These are phyloP conservation scores for Muscina levida DNA, from an alignment of 2,888 invertebrate genomes.

Conservation along the genomic window DNA sequence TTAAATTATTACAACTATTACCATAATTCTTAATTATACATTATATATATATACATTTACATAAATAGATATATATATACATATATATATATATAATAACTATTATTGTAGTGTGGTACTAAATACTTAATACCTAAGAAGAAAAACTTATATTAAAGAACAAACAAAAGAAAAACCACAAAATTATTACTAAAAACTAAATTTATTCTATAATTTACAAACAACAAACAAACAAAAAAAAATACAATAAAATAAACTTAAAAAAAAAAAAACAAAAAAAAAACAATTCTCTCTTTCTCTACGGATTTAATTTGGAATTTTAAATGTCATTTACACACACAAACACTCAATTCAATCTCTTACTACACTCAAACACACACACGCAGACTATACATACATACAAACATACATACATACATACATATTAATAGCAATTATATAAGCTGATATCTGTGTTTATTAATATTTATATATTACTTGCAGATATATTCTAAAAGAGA, in stretches of 20 bases:
- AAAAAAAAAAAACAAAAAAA: constrained; percentile 11
- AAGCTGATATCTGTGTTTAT: too few relatives aligned
- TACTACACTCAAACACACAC: not conserved
- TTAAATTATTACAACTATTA: constrained; percentile 41
- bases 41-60: constrained; percentile 48
- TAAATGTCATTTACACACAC: too few relatives aligned
- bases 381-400: not conserved
- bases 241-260: too few relatives aligned
- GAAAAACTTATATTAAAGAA: constrained; percentile 25
- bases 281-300: constrained; percentile 21
- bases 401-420: constrained; percentile 2
- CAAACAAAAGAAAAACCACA: constrained; percentile 54
- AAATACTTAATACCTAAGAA: constrained; percentile 66
- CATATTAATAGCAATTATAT: too few relatives aligned
- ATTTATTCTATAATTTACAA: constrained; percentile 30
- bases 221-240: not conserved
- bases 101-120: constrained; percentile 67
- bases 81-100: constrained; percentile 56
- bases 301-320: not conserved
- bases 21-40: constrained; percentile 32
- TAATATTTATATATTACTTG: too few relatives aligned
- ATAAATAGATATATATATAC: not conserved
- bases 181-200: constrained; percentile 41
- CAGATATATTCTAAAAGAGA: too few relatives aligned
- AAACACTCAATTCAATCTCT: too few relatives aligned